Evolutionary conservation across 2,797 vertebrate genomes (phyloP), one percentile per base, ranked within the genome.

Genomic region (Selene dorsalis): DNA sequence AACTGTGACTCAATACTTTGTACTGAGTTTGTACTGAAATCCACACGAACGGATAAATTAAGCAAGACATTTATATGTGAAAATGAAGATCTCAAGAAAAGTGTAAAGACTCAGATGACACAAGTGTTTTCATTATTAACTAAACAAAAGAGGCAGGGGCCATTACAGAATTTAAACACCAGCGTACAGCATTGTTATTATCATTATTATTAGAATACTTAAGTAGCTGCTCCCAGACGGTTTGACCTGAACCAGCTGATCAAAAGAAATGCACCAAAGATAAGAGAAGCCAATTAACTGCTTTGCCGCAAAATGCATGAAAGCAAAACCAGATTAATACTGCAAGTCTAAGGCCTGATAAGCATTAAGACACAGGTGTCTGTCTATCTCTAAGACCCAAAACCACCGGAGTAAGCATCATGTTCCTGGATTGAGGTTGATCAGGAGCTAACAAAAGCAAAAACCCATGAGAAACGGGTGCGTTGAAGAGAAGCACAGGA

Each of bases 241-340:
- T 56, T 60, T 66, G 39, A 72, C 60, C 55, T 70, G 62, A 65
- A 63, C 55, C 0, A 47, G 50, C 63, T 60, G 66, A 81, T 87
- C 63, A 80, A 35, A 71, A 74, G 56, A 61, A 81, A 77, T 28
- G 26, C 56, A 43, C 57, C 10, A 38, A 47, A 77, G 77, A 88
- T 85, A 86, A 88, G 77, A 65, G 52, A 63, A 67, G 53, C 18
- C 28, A 67, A 71, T 87, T 85, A 85, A 69, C 68, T 4, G 69
- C 64, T 80, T 82, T 70, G 70, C 84, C 50, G 53, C 52, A 60
- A 55, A 68, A 85, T n/a, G 82, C 85, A 87, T 75, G 48, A 65
- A 67, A 74, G 79, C 81, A 72, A 74, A 76, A 71, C 41, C 66
- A 63, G 82, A 79, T 73, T 24, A 87, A 82, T 48, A 70, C 32